These are phyloP conservation scores for Hyaena hyaena DNA, from an alignment of 2,113 vertebrate species.

Conservation along the genomic window DNA sequence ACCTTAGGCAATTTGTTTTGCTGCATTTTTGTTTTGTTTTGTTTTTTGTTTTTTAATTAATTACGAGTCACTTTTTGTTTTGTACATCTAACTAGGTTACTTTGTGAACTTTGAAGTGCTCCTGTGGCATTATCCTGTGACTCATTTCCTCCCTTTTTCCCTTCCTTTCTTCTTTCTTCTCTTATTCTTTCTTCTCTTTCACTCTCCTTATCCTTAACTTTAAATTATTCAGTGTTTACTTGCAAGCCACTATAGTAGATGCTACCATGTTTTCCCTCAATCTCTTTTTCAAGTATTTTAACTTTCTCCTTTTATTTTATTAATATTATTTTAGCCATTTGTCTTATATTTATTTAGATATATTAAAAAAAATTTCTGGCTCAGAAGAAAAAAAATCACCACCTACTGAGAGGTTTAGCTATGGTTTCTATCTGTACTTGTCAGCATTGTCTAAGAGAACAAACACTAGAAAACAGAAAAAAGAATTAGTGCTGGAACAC, in stretches of 20 bases:
- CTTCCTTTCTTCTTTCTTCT: neutral
- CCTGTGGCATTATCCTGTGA: neutral
- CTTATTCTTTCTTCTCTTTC: neutral
- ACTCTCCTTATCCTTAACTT: neutral
- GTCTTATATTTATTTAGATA: neutral
- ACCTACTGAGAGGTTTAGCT: neutral
- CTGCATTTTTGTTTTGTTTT: neutral
- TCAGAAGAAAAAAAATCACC: neutral
- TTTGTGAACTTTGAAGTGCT: neutral
- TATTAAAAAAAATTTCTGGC: neutral
- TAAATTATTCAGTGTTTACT: neutral
- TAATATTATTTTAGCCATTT: neutral
- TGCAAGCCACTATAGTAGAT: neutral
- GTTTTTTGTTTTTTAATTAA: neutral
- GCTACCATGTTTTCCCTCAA: neutral
- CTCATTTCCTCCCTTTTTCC: neutral
- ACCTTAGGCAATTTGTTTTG: neutral
- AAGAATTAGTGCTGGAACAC: neutral
- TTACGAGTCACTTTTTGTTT: neutral
- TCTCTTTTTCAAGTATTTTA: neutral
- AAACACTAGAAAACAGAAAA: constrained; percentile 8
- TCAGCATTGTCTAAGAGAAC: constrained; percentile 34
- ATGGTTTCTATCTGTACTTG: constrained; percentile 13
- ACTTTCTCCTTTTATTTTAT: neutral
- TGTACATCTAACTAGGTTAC: neutral